Evolutionary conservation across 2,797 vertebrate species (phyloP).

Genomic region (Prunella strophiata): DNA sequence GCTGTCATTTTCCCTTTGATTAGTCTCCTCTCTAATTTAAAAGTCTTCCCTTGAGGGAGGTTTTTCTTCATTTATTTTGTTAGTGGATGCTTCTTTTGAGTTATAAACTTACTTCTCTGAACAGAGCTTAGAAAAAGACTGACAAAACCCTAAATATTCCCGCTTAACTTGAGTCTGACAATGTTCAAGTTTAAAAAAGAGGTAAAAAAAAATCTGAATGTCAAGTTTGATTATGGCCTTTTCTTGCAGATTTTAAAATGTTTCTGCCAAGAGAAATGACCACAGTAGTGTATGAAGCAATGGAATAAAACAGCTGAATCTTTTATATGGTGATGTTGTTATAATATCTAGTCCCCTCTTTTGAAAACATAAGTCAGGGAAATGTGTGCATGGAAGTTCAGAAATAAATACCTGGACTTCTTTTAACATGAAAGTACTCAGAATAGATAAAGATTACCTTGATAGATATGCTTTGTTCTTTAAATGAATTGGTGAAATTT

Average conservation of each 20-base stretch:
- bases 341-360: not conserved
- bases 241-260: constrained; percentile 25
- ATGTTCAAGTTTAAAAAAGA: not conserved
- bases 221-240: not conserved
- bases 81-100: not conserved
- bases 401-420: not conserved
- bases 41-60: not conserved
- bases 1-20: not conserved
- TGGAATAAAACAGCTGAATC: constrained; percentile 25
- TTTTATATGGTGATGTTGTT: not conserved
- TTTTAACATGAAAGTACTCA: not conserved
- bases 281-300: not conserved
- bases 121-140: not conserved
- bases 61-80: not conserved
- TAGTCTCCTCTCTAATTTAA: not conserved
- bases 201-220: not conserved
- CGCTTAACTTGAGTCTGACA: not conserved
- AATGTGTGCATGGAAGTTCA: not conserved
- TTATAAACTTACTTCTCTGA: not conserved
- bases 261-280: constrained; percentile 26
- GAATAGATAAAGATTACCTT: not conserved
- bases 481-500: not conserved
- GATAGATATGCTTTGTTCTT: not conserved
- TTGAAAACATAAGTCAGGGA: not conserved
- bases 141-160: not conserved